Conservation (phyloP, 2,113 vertebrate genomes). For the Archocentrus centrarchus region DNA sequence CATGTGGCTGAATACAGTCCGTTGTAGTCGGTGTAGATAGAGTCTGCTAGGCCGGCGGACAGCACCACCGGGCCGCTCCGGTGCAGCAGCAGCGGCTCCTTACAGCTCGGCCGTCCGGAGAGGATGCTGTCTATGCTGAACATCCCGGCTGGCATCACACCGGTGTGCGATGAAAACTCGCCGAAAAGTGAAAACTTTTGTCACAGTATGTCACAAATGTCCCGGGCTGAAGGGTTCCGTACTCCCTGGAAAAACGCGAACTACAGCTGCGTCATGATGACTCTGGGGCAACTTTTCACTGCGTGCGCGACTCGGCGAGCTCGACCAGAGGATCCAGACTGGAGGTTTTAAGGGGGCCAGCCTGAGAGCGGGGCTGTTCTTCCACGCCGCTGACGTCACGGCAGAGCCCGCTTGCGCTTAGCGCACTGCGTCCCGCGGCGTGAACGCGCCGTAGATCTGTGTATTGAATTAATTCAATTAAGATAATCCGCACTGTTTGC, state of each 20-base stretch:
- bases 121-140: constrained; percentile 99
- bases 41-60: constrained; percentile 86
- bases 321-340: constrained; percentile 4
- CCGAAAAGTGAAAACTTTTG: background rate
- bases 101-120: constrained; percentile 93
- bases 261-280: constrained; percentile 62
- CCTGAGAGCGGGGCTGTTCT: constrained; percentile 84
- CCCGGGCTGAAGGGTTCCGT: constrained; percentile 1
- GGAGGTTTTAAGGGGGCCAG: constrained; percentile 70
- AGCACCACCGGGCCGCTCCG: constrained; percentile 88
- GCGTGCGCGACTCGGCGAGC: constrained; percentile 9
- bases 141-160: constrained; percentile 94
- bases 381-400: constrained; percentile 96
- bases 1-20: constrained; percentile 89
- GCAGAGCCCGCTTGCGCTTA: constrained; percentile 73
- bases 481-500: constrained; percentile 88
- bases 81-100: constrained; percentile 90
- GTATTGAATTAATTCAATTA: constrained; percentile 97
- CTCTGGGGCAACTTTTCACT: background rate
- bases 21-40: constrained; percentile 91
- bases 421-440: constrained; percentile 59
- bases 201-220: background rate
- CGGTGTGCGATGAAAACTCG: background rate
- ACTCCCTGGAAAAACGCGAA: constrained; percentile 4
- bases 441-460: constrained; percentile 79